Conservation (phyloP, 2,888 invertebrate genomes). For the Agrochola lota region DNA sequence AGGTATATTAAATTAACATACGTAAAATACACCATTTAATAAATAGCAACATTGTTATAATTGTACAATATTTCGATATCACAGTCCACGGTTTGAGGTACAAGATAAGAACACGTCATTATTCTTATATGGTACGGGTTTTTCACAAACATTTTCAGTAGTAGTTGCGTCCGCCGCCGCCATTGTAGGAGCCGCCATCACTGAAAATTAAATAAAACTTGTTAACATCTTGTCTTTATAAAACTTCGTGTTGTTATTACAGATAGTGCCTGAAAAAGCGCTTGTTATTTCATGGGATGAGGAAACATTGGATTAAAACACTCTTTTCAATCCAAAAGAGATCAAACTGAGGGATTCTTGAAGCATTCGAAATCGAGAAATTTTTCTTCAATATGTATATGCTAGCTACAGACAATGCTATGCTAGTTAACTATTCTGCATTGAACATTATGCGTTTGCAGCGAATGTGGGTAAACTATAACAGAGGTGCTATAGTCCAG, state of each 20-base stretch:
- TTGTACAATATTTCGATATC: slow-evolving; percentile 76
- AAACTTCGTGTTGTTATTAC: too few relatives aligned
- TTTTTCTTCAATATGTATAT: neutral
- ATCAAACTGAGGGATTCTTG: neutral
- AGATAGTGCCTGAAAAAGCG: neutral
- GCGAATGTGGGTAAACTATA: neutral
- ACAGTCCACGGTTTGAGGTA: slow-evolving; percentile 85
- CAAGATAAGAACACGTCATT: slow-evolving; percentile 49
- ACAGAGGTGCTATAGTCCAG: neutral
- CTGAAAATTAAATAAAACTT: slow-evolving; percentile 72
- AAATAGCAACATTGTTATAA: slow-evolving; percentile 65
- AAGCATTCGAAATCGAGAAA: too few relatives aligned
- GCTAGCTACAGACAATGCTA: neutral
- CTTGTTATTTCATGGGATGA: neutral
- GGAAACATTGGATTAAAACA: neutral
- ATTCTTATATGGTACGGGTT: slow-evolving; percentile 68
- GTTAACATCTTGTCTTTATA: too few relatives aligned
- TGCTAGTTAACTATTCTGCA: neutral
- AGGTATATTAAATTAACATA: slow-evolving; percentile 40
- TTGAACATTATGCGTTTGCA: too few relatives aligned
- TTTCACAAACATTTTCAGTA: slow-evolving; percentile 51
- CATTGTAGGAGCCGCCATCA: slow-evolving; percentile 78
- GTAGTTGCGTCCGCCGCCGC: slow-evolving; percentile 70
- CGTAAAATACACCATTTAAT: slow-evolving; percentile 65
- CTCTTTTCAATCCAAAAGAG: neutral